A percentile compares a stretch with the other conserved stretches of the same genome.
These are phyloP conservation scores for Hyperoodon ampullatus DNA, from an alignment of 2,113 vertebrate species.

Conservation along the genomic window DNA sequence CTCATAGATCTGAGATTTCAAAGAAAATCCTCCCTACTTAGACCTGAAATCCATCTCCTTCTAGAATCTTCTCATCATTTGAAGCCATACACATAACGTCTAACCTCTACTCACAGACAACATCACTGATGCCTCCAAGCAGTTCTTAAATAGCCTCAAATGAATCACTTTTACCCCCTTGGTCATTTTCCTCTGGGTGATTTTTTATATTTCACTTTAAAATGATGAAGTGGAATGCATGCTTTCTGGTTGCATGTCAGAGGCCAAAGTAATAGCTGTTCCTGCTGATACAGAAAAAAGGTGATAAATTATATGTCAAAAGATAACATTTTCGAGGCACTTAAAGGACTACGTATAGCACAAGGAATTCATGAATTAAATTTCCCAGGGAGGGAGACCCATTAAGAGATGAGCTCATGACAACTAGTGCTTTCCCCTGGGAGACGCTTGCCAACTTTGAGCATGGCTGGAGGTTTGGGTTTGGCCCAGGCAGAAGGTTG, in stretches of 20 bases:
- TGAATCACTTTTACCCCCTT: neutral
- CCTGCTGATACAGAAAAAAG: neutral
- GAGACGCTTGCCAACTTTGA: neutral
- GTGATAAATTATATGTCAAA: neutral
- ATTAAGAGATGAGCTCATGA: neutral
- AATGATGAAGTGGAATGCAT: neutral
- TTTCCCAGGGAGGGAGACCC: neutral
- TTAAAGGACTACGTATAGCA: neutral
- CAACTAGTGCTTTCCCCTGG: neutral
- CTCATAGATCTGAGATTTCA: neutral
- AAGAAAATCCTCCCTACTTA: neutral
- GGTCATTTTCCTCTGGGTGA: neutral
- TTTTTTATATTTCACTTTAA: neutral
- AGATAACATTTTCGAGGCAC: neutral
- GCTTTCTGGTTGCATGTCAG: neutral
- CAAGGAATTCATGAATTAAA: neutral
- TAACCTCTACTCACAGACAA: neutral
- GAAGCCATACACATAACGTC: neutral
- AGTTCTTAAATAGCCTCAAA: neutral
- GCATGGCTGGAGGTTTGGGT: no score
- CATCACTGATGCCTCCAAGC: fast-evolving
- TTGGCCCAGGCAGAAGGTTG: neutral
- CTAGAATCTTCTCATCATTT: neutral
- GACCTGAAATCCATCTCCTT: neutral
- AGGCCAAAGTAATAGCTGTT: neutral